These are phyloP conservation scores for Lacerta bilineata DNA, from an alignment of 2,797 vertebrate genomes.

Conservation along the genomic window DNA sequence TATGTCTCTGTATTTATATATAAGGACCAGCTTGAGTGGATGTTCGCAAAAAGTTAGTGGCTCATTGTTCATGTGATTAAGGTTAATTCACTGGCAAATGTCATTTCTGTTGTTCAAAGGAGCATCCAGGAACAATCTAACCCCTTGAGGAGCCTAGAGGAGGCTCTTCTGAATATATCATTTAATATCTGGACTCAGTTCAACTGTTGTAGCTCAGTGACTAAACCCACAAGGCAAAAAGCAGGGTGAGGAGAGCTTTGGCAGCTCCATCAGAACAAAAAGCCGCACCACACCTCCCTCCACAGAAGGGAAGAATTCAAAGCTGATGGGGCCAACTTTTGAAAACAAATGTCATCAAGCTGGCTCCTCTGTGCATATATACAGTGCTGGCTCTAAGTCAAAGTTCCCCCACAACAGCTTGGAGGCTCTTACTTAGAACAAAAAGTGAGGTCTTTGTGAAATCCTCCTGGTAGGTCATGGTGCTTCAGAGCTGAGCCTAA, in stretches of 20 bases:
- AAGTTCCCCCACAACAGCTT: background rate
- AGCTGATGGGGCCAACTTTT: conserved; percentile 22
- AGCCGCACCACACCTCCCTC: conserved; percentile 50
- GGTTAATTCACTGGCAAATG: accelerated
- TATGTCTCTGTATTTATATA: background rate
- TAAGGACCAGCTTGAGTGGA: background rate
- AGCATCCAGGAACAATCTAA: conserved; percentile 2
- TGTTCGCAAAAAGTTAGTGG: conserved; percentile 46
- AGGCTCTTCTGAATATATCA: conserved; percentile 29
- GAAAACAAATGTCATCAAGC: conserved; percentile 46
- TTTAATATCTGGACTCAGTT: conserved; percentile 46
- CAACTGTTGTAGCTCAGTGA: conserved; percentile 40
- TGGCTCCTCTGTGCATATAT: conserved; percentile 1
- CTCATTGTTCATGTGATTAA: background rate
- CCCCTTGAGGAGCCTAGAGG: accelerated
- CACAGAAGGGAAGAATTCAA: background rate
- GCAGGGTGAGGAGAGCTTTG: conserved; percentile 39
- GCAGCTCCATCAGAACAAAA: conserved; percentile 43
- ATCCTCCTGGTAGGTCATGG: too few species aligned
- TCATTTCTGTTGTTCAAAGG: conserved; percentile 14
- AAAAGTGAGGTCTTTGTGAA: too few species aligned
- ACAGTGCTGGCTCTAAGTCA: background rate
- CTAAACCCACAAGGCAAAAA: conserved; percentile 29
- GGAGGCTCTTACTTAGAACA: background rate
- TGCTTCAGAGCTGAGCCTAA: too few species aligned